Evolutionary conservation across 2,113 vertebrate species (phyloP).

Genomic region (Litocranius walleri): DNA sequence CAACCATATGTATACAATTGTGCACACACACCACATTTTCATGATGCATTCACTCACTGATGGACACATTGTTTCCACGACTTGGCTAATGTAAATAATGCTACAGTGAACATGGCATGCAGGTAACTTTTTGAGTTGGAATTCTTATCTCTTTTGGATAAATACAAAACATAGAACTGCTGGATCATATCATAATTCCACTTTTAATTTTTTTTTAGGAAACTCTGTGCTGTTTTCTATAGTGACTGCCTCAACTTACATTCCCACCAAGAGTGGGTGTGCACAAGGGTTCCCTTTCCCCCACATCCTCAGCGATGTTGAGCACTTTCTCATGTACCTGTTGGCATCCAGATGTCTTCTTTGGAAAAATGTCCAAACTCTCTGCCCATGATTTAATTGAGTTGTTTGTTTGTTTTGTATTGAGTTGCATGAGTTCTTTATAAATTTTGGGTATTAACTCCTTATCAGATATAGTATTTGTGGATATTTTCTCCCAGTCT

Average conservation of each 20-base stretch:
- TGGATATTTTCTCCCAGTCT: neutral
- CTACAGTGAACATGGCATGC: neutral
- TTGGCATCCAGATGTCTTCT: neutral
- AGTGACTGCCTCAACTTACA: neutral
- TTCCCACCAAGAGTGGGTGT: neutral
- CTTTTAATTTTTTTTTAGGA: neutral
- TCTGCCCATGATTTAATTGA: neutral
- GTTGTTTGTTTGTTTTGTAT: neutral
- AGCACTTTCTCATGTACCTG: neutral
- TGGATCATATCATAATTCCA: neutral
- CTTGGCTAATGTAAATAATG: neutral
- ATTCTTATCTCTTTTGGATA: neutral
- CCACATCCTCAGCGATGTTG: neutral
- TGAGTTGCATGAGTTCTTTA: neutral
- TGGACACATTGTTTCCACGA: neutral
- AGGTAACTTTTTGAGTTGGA: neutral
- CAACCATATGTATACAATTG: neutral
- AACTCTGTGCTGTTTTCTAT: neutral
- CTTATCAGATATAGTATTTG: neutral
- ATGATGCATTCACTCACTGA: neutral
- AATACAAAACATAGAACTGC: neutral
- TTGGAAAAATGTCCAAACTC: neutral
- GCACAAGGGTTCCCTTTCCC: neutral
- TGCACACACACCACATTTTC: neutral
- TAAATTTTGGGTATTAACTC: too few species aligned